phyloP scores from a whole-genome alignment of 2,797 vertebrate species.

The Sebastes goodei region DNA sequence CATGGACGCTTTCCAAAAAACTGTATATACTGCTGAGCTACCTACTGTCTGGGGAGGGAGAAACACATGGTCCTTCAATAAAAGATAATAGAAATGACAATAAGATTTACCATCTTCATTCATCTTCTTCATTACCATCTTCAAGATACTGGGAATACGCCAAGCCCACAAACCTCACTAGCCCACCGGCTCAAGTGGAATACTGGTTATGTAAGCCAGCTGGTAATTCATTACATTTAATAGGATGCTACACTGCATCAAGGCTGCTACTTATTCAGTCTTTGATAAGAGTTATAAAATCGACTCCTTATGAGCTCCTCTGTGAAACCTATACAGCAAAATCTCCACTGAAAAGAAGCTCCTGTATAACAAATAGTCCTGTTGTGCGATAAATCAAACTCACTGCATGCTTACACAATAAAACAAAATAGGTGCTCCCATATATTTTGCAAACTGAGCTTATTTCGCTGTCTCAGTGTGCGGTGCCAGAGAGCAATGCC shows the following conservation, averaged over 20 bases:
- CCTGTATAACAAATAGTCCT: conserved; percentile 29
- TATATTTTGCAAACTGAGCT: conserved; percentile 38
- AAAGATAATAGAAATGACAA: conserved; percentile 80
- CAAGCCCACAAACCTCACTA: conserved; percentile 34
- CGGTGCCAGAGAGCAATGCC: conserved; percentile 5
- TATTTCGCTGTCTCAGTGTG: conserved; percentile 31
- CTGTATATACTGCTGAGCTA: conserved; percentile 54
- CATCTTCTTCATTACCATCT: conserved; percentile 72
- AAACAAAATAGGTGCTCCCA: conserved; percentile 29
- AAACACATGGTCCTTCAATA: conserved; percentile 72
- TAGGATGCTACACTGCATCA: conserved; percentile 56
- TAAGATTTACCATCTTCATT: conserved; percentile 78
- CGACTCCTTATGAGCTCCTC: conserved; percentile 30
- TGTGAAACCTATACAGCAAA: conserved; percentile 25
- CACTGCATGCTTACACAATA: conserved; percentile 31
- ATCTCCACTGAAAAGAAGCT: conserved; percentile 16
- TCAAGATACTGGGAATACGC: conserved; percentile 50
- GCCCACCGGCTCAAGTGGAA: conserved; percentile 37
- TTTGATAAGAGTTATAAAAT: conserved; percentile 63
- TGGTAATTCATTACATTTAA: conserved; percentile 76
- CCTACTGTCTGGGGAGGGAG: conserved; percentile 59
- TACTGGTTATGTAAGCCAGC: conserved; percentile 49
- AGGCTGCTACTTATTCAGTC: conserved; percentile 52
- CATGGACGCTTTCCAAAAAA: conserved; percentile 63
- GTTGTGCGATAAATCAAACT: conserved; percentile 42